Conservation (phyloP, 2,888 invertebrate species). For the Seira musarum region DNA sequence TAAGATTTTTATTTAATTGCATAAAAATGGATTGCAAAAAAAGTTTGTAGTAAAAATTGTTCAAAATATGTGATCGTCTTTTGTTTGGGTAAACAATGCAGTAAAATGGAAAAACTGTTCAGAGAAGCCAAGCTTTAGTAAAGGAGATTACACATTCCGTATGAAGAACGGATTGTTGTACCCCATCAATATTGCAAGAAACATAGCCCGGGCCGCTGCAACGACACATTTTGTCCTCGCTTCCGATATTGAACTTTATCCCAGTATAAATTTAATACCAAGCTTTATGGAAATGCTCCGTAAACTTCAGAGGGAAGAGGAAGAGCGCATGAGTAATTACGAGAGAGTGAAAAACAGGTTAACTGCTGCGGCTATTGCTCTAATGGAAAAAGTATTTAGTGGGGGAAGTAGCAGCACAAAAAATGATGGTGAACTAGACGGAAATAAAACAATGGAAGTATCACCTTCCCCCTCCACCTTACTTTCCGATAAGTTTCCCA, state of each 20-base stretch:
- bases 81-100: not conserved
- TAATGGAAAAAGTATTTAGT: slow-evolving; percentile 33
- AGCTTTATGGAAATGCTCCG: slow-evolving; percentile 87
- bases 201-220: slow-evolving; percentile 88
- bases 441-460: not conserved
- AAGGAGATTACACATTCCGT: slow-evolving; percentile 74
- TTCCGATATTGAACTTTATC: slow-evolving; percentile 93
- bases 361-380: slow-evolving; percentile 35
- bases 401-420: not conserved
- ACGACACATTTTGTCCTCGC: slow-evolving; percentile 87
- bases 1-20: not conserved
- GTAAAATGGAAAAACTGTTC: slow-evolving; percentile 54
- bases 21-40: too few relatives aligned
- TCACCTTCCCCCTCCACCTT: not conserved
- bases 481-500: not conserved
- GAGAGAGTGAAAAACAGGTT: slow-evolving; percentile 21
- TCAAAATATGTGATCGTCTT: too few relatives aligned
- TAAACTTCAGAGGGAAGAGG: slow-evolving; percentile 26
- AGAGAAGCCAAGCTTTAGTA: slow-evolving; percentile 30
- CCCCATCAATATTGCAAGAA: slow-evolving; percentile 92
- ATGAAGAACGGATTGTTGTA: slow-evolving; percentile 86
- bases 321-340: slow-evolving; percentile 19
- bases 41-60: too few relatives aligned
- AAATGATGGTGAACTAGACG: not conserved
- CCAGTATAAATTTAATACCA: slow-evolving; percentile 85